Base-by-base conservation (phyloP, 1,140 invertebrate genomes). In the Hycleus phaleratus region DNA sequence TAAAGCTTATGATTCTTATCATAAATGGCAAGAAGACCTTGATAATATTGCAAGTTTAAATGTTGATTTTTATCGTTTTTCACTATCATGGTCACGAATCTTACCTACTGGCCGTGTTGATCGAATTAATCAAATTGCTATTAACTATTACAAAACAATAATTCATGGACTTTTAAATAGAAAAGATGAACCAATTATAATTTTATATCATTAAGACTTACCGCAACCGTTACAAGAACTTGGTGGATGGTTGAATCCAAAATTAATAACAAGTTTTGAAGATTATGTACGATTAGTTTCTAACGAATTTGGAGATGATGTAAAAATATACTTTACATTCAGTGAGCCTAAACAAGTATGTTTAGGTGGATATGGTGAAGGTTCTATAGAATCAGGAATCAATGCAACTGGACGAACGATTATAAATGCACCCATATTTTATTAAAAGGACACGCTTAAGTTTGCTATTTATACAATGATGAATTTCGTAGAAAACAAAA, bases 1-100 rank as follows among this genome's bases (percentile, higher is more conserved):
- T 62, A 63, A 82, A 3, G 80, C 81, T 42, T 76, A 78, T 48
- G 78, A 83, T 64, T 80, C 79, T 18, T 84, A 84, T 59, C 75
- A 83, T 63, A 75, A 78, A 61, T 80, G 77, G 56, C 74, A 76
- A 64, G 73, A 81, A 56, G 82, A 84, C 60, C 67, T 77, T 45
- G 58, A 81, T 0, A 74, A 79, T 62, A 65, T 70, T 10, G 58
- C 80, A 26, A 75, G 76, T 4, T 60, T 80, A 26, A 76, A 76
- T 4, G 78, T 81, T 2, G 62, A 74, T 42, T 74, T 71, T 56
- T 79, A 79, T 52, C 71, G 82, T 25, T 78, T 84, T 66, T 86
- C 83, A 0, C 71, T 86, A 54, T 80, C 81, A 8, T 86, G 83
- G 83, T 59, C 79, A 3, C 63, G 81, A 48, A 61, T 72, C 43